Evolutionary conservation across 2,797 vertebrate genomes (phyloP).

Genomic region (Rhinatrema bivittatum): DNA sequence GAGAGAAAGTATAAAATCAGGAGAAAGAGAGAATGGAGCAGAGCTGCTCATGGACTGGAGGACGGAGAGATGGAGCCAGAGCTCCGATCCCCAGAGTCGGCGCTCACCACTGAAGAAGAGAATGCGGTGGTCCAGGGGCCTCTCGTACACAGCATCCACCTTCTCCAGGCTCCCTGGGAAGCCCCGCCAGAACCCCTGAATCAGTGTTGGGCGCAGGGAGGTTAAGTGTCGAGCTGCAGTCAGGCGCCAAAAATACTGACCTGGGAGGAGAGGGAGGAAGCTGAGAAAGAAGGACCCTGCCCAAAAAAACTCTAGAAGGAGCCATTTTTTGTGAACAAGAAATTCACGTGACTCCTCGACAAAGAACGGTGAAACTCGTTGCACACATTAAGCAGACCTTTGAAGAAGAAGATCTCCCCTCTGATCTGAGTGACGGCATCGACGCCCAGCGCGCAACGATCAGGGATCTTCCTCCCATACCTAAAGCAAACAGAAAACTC

Average conservation of each 20-base stretch:
- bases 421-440: constrained; percentile 59
- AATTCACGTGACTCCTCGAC: too few relatives aligned
- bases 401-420: constrained; percentile 68
- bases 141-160: constrained; percentile 56
- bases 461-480: constrained; percentile 3
- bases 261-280: constrained; percentile 19
- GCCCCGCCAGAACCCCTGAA: constrained; percentile 53
- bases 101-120: constrained; percentile 57
- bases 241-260: constrained; percentile 59
- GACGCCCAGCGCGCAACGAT: constrained; percentile 59
- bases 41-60: too few relatives aligned
- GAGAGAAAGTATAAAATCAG: too few relatives aligned
- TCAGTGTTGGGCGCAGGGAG: constrained; percentile 35
- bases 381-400: constrained; percentile 35
- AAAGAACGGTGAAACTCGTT: background rate
- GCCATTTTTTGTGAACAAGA: too few relatives aligned
- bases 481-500: background rate
- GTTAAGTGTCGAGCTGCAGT: constrained; percentile 45
- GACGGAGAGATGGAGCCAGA: background rate
- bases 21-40: too few relatives aligned
- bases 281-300: too few relatives aligned
- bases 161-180: constrained; percentile 45
- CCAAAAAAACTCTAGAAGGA: too few relatives aligned
- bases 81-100: background rate
- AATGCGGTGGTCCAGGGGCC: constrained; percentile 55